Conservation (phyloP, 2,113 vertebrate genomes). For the Ptilonorhynchus violaceus region DNA sequence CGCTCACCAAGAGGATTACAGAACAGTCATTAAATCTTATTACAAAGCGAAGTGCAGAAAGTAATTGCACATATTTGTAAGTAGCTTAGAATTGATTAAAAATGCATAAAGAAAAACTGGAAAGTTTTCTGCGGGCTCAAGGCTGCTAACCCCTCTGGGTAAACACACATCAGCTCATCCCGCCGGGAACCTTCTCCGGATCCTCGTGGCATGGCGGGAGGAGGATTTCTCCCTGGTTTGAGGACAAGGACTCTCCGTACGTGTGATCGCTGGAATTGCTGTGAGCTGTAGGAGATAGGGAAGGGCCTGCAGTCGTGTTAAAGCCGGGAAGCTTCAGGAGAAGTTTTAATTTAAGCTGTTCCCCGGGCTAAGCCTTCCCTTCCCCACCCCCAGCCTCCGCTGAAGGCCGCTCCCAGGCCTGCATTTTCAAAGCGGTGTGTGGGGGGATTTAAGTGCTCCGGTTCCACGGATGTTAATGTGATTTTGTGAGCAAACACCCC, state of each 20-base stretch:
- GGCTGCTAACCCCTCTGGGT: conserved; percentile 47
- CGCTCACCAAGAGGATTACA: conserved; percentile 66
- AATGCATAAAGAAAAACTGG: conserved; percentile 75
- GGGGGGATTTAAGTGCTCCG: conserved; percentile 27
- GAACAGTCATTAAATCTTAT: conserved; percentile 75
- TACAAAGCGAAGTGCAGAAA: conserved; percentile 72
- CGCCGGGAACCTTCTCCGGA: neutral
- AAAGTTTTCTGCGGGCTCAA: conserved; percentile 60
- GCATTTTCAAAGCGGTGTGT: neutral
- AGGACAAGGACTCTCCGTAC: neutral
- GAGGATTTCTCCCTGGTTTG: conserved; percentile 14
- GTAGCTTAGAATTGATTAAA: conserved; percentile 81
- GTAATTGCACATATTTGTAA: conserved; percentile 80
- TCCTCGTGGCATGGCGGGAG: neutral
- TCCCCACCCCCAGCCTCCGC: neutral
- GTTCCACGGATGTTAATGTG: conserved; percentile 2
- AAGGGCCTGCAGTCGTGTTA: neutral
- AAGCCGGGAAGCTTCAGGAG: neutral
- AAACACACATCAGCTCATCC: conserved; percentile 35
- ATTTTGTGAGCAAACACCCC: conserved; percentile 43
- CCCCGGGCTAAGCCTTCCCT: conserved; percentile 39
- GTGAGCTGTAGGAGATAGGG: neutral
- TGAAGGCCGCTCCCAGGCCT: neutral
- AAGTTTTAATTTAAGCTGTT: conserved; percentile 50
- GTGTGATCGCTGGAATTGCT: neutral